Evolutionary conservation across 2,888 invertebrate species (phyloP).

Genomic region (Furcula furcula): DNA sequence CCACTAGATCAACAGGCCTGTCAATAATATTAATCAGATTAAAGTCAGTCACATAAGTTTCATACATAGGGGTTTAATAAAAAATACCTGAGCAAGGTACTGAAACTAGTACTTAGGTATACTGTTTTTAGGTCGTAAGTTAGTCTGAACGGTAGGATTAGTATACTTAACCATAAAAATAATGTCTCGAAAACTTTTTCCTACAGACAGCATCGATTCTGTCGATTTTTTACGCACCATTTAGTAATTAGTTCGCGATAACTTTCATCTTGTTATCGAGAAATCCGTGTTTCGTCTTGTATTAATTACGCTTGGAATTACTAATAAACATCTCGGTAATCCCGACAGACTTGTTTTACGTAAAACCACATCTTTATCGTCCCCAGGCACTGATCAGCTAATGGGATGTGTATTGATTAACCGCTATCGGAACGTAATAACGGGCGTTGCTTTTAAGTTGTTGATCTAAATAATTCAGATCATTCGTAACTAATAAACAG

Average conservation of each 20-base stretch:
- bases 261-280: neutral
- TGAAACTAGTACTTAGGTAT: too few relatives aligned
- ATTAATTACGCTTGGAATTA: conserved; percentile 5
- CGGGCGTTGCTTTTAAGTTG: too few relatives aligned
- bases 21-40: too few relatives aligned
- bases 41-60: too few relatives aligned
- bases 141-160: too few relatives aligned
- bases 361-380: conserved; percentile 30
- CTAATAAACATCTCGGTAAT: conserved; percentile 11
- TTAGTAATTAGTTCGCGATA: neutral
- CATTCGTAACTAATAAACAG: too few relatives aligned
- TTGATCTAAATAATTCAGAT: too few relatives aligned
- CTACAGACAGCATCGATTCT: neutral
- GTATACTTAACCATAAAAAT: neutral
- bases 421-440: conserved; percentile 24
- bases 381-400: conserved; percentile 33
- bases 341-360: conserved; percentile 19
- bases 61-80: too few relatives aligned
- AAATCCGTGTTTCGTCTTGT: conserved; percentile 1
- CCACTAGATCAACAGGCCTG: too few relatives aligned
- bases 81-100: too few relatives aligned
- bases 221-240: conserved; percentile 1
- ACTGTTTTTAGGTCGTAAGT: too few relatives aligned
- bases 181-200: neutral
- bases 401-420: conserved; percentile 21